phyloP scores from a whole-genome alignment of 2,888 invertebrate species.

The Hylaea fasciaria region DNA sequence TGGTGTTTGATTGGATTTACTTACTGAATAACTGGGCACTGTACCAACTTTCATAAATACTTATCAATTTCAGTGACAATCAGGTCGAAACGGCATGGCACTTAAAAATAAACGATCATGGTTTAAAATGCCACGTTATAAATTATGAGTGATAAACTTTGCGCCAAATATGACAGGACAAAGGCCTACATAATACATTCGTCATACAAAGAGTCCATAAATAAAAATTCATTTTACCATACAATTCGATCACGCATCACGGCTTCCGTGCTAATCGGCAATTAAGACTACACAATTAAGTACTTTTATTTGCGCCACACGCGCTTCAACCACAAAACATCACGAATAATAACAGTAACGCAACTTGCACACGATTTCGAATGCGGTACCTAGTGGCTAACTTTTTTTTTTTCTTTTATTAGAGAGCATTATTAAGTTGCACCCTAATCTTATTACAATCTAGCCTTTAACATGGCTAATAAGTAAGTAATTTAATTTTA shows the following conservation, averaged over 20 bases:
- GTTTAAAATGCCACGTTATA: background rate
- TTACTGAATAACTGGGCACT: no score
- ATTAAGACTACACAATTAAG: conserved; percentile 58
- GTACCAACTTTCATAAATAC: no score
- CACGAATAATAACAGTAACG: conserved; percentile 9
- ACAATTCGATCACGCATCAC: conserved; percentile 35
- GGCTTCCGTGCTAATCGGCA: conserved; percentile 56
- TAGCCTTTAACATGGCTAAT: no score
- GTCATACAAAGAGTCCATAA: conserved; percentile 25
- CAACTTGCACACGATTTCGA: conserved; percentile 2
- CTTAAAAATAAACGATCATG: no score
- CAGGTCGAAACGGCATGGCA: no score
- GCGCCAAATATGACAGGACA: conserved; percentile 9
- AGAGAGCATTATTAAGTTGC: no score
- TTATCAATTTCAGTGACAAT: no score
- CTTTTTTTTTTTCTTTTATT: no score
- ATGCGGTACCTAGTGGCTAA: no score
- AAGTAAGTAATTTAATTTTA: no score
- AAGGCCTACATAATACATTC: conserved; percentile 12
- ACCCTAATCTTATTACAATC: no score
- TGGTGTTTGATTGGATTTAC: no score
- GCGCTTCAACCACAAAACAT: conserved; percentile 24
- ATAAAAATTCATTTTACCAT: conserved; percentile 17
- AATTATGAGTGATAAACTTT: background rate
- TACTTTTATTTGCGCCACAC: conserved; percentile 58